These are phyloP conservation scores for Drosophila parvula DNA, from an alignment of 1,140 invertebrate genomes.

Conservation along the genomic window DNA sequence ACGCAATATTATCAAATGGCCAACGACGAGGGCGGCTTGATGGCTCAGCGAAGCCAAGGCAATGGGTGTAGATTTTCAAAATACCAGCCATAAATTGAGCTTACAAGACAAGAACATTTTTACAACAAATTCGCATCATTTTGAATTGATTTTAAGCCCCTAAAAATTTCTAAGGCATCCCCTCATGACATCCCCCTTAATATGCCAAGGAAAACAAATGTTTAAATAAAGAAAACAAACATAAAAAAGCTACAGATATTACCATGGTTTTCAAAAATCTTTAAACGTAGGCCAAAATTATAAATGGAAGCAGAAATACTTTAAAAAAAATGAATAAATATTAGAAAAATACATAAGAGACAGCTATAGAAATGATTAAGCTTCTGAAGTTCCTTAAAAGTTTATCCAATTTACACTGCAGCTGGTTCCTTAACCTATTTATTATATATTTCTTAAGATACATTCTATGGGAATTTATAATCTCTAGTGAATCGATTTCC, in stretches of 20 bases:
- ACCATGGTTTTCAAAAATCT: too few relatives aligned
- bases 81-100: not conserved
- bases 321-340: not conserved
- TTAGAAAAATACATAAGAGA: not conserved
- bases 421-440: too few relatives aligned
- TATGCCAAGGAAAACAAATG: not conserved
- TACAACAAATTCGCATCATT: not conserved
- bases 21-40: slow-evolving; percentile 25
- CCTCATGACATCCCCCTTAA: not conserved
- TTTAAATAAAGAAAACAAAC: not conserved
- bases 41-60: not conserved
- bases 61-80: not conserved
- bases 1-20: slow-evolving; percentile 59
- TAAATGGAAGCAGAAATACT: too few relatives aligned
- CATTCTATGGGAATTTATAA: too few relatives aligned
- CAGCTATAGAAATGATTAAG: too few relatives aligned
- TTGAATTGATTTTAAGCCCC: not conserved
- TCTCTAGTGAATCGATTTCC: not conserved
- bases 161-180: not conserved
- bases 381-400: too few relatives aligned
- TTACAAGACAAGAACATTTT: too few relatives aligned
- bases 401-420: too few relatives aligned
- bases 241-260: too few relatives aligned
- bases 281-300: too few relatives aligned
- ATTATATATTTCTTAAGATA: too few relatives aligned